These are phyloP conservation scores for Ptiloglossa arizonensis DNA, from an alignment of 1,140 invertebrate species.

Conservation along the genomic window DNA sequence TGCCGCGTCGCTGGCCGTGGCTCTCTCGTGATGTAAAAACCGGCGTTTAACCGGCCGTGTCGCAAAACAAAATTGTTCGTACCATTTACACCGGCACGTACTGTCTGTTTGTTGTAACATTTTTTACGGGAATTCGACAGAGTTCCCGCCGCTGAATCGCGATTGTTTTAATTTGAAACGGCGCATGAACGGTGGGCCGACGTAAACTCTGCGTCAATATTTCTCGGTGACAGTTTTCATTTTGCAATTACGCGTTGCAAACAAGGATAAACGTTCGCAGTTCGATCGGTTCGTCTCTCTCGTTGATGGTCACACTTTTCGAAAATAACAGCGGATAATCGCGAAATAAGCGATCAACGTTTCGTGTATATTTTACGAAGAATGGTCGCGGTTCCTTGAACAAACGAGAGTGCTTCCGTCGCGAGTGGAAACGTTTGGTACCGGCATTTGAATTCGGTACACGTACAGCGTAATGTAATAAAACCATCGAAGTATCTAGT, in stretches of 20 bases:
- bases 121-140: neutral
- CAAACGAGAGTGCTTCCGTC: too few relatives aligned
- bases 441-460: neutral
- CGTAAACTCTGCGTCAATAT: neutral
- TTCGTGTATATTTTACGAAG: too few relatives aligned
- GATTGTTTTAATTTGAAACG: constrained; percentile 35
- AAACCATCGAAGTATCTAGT: neutral
- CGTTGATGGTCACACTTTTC: neutral
- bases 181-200: neutral
- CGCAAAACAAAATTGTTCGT: constrained; percentile 27
- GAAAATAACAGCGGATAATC: neutral
- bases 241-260: constrained; percentile 11
- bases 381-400: too few relatives aligned
- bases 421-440: neutral
- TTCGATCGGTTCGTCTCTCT: neutral
- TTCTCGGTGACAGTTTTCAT: constrained; percentile 19
- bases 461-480: neutral
- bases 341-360: neutral
- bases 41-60: constrained; percentile 48
- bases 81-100: neutral
- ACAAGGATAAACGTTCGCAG: neutral
- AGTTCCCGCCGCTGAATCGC: constrained; percentile 5
- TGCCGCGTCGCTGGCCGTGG: constrained; percentile 40
- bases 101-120: neutral
- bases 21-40: constrained; percentile 42